Evolutionary conservation across 2,888 invertebrate genomes (phyloP), one percentile per base, ranked within the genome.

Genomic region (Lepidocyrtoides sp.): DNA sequence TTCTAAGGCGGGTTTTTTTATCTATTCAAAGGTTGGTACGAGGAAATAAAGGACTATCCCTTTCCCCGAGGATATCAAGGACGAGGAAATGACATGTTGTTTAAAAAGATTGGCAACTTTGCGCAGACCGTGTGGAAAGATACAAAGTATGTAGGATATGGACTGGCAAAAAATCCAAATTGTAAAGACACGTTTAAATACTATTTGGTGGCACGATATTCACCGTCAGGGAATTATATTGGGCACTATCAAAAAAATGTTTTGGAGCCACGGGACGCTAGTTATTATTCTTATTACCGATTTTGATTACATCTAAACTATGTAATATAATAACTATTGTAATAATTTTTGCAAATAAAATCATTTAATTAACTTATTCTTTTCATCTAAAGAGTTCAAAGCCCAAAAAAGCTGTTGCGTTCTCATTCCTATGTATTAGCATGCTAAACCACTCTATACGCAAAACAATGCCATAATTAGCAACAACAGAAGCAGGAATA

Each of bases 11-110:
- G n/a, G n/a, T n/a, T n/a, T n/a, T n/a, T n/a, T n/a, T n/a, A n/a
- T n/a, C n/a, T n/a, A n/a, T n/a, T n/a, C n/a, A n/a, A n/a, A n/a
- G 81, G 69, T 14, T 91, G 91, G 91, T 91, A 91, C 17, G 81
- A 86, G 8, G 91, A 91, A 51, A 69, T 91, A n/a, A 81, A 89
- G 17, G 57, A 86, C 26, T 91, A 91, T 44, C 91, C 91, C 1
- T 91, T 20, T 36, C 82, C 91, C 4, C 23, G 44, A 12, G 85
- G 91, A 3, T 91, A 54, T 12, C 36, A 69, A 2, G 86, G 81
- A 0, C 23, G 60, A 12, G 60, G 60, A 23, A 0, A 36, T 0
- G 81, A 82, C 14, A 12, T 41, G 12, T 23, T 82, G n/a, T 83
- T 66, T 12, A 44, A 44, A 23, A 83, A 66, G 48, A 66, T 83